Conservation (phyloP, 2,113 vertebrate genomes). For the Tachuris rubrigastra region DNA sequence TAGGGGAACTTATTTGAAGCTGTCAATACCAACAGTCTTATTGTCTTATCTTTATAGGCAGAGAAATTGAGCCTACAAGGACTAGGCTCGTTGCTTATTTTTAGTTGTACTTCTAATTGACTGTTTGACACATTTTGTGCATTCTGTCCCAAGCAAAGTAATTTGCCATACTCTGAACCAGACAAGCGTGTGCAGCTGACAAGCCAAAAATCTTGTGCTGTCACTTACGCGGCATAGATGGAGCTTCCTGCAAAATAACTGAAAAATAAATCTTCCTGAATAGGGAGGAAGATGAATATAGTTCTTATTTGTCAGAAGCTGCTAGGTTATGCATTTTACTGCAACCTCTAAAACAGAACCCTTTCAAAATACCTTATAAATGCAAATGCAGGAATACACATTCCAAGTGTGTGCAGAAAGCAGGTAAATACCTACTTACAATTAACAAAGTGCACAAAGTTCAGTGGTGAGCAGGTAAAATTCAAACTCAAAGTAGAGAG, state of each 20-base stretch:
- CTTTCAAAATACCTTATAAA: not conserved
- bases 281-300: not conserved
- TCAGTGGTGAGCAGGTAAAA: not conserved
- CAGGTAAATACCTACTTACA: not conserved
- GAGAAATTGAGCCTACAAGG: not conserved
- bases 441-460: not conserved
- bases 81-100: not conserved
- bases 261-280: not conserved
- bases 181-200: not conserved
- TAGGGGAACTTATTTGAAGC: not conserved
- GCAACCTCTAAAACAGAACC: not conserved
- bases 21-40: not conserved
- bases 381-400: not conserved
- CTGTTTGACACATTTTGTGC: not conserved
- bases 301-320: not conserved
- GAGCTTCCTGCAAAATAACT: not conserved
- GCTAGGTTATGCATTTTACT: not conserved
- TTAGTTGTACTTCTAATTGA: not conserved
- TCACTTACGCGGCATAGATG: not conserved
- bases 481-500: not conserved
- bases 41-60: not conserved
- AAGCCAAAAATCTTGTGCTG: not conserved
- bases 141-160: not conserved
- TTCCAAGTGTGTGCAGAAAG: not conserved
- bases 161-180: slow-evolving; percentile 4